Conservation (phyloP, 2,888 invertebrate species). For the Urechis unicinctus region DNA sequence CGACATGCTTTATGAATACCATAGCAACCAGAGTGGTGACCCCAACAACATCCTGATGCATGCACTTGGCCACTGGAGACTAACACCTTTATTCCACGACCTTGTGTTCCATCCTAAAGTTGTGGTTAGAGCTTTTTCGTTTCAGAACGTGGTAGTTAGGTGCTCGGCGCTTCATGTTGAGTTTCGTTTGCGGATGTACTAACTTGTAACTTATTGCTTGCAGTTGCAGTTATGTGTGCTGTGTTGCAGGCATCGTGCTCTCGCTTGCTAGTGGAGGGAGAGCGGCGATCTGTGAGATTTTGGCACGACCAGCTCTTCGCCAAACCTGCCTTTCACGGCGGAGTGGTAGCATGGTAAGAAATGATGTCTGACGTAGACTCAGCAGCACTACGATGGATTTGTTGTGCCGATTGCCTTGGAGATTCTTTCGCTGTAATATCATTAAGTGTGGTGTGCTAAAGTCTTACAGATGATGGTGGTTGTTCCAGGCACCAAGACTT, state of each 20-base stretch:
- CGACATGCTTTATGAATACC: slow-evolving; percentile 42
- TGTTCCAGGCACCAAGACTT: slow-evolving; percentile 40
- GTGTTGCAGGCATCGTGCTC: slow-evolving; percentile 27
- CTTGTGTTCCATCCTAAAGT: slow-evolving; percentile 34
- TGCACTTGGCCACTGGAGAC: slow-evolving; percentile 40
- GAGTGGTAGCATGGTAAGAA: slow-evolving; percentile 38
- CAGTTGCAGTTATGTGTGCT: background rate
- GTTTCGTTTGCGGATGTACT: no score
- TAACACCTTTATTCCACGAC: slow-evolving; percentile 41
- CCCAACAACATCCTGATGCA: slow-evolving; percentile 40
- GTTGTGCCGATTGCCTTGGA: no score
- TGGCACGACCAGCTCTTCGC: slow-evolving; percentile 47
- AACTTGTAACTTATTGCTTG: background rate
- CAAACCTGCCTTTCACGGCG: slow-evolving; percentile 39
- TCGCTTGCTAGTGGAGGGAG: slow-evolving; percentile 25
- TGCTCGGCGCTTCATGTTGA: no score
- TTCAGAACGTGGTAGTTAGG: background rate
- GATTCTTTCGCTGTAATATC: no score
- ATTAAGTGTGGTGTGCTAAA: no score
- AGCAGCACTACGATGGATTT: no score
- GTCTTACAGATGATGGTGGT: background rate
- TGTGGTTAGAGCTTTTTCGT: slow-evolving; percentile 27
- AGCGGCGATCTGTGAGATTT: slow-evolving; percentile 26
- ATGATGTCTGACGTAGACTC: background rate
- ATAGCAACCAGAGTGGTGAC: slow-evolving; percentile 42